Evolutionary conservation across 2,113 vertebrate species (phyloP).

Genomic region (Cavia porcellus): DNA sequence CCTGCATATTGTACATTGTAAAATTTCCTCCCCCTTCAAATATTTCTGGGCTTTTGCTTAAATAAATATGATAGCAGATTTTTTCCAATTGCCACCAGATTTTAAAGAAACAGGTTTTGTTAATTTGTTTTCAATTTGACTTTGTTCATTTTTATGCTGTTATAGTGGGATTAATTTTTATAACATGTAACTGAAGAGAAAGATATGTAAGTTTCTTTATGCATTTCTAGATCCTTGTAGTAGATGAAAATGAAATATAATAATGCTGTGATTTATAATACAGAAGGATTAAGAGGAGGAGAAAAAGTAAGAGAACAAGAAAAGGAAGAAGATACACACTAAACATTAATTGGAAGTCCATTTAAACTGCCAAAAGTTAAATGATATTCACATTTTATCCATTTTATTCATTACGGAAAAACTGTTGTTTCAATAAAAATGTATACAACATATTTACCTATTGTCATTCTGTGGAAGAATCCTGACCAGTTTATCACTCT

Average conservation of each 20-base stretch:
- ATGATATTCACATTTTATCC: not conserved
- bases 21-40: not conserved
- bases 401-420: not conserved
- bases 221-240: not conserved
- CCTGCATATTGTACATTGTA: not conserved
- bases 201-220: not conserved
- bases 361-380: not conserved
- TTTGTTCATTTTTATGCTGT: not conserved
- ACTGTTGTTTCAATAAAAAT: not conserved
- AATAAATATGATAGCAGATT: not conserved
- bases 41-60: not conserved
- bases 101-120: not conserved
- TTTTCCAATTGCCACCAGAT: not conserved
- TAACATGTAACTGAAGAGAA: not conserved
- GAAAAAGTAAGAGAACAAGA: not conserved
- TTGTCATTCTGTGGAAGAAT: not conserved
- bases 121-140: not conserved
- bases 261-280: not conserved
- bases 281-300: not conserved
- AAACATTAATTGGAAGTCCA: not conserved
- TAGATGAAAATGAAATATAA: not conserved
- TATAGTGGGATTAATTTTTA: not conserved
- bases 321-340: too few species aligned
- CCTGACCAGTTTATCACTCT: constrained; percentile 1
- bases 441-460: not conserved